A percentile compares a stretch with the other conserved stretches of the same genome.
Evolutionary conservation across 2,888 invertebrate species (phyloP).

Genomic region (Neoaliturus tenellus): DNA sequence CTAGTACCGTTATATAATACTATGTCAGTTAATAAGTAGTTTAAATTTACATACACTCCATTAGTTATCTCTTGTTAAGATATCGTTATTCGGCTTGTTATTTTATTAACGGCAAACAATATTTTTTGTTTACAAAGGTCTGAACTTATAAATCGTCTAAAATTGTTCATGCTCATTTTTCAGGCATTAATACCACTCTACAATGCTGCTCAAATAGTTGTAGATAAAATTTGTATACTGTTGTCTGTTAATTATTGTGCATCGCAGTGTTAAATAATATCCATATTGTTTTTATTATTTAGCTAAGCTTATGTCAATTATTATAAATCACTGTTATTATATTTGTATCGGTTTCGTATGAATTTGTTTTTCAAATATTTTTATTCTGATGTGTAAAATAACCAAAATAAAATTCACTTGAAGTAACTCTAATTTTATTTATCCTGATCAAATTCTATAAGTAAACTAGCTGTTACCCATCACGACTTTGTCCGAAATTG

Average conservation of each 20-base stretch:
- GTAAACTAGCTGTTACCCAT: no score
- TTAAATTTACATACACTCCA: no score
- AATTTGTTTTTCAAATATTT: background rate
- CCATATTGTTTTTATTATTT: constrained; percentile 9
- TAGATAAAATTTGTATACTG: constrained; percentile 33
- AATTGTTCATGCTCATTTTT: background rate
- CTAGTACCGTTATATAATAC: no score
- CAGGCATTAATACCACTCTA: background rate
- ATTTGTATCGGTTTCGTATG: background rate
- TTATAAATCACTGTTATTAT: constrained; percentile 11
- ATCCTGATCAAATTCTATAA: no score
- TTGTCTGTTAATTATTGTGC: constrained; percentile 12
- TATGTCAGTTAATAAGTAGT: no score
- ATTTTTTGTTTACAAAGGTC: no score
- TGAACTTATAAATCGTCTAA: no score
- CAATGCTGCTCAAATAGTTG: constrained; percentile 45
- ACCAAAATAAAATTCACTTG: background rate
- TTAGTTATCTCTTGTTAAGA: no score
- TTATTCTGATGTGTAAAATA: background rate
- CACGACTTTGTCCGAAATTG: no score
- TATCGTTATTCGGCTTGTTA: no score
- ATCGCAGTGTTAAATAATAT: constrained; percentile 17
- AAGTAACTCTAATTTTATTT: no score
- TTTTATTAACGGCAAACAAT: no score
- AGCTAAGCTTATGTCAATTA: constrained; percentile 49